A percentile compares a stretch with the other conserved stretches of the same genome.
Evolutionary conservation across 2,888 invertebrate species (phyloP).

Genomic region (Alentia gelatinosa): DNA sequence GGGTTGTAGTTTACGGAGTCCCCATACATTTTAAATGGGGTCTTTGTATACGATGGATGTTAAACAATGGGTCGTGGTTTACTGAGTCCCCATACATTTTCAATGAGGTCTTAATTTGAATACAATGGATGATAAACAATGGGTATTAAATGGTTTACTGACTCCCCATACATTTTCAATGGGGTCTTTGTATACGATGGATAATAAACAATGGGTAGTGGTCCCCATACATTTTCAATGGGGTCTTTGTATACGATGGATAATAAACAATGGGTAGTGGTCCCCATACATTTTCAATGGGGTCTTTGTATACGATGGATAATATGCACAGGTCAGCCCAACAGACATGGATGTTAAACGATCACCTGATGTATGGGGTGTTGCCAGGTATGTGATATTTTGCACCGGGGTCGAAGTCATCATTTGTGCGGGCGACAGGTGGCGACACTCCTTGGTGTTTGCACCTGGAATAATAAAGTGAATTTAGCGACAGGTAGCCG

Average conservation of each 20-base stretch:
- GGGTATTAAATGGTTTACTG: too few relatives aligned
- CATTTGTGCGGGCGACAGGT: constrained; percentile 82
- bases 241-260: neutral
- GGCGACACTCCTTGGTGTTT: constrained; percentile 77
- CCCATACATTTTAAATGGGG: too few relatives aligned
- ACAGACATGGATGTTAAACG: neutral
- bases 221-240: neutral
- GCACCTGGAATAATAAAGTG: constrained; percentile 69
- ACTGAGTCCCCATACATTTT: too few relatives aligned
- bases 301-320: neutral
- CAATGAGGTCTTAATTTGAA: too few relatives aligned
- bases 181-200: neutral
- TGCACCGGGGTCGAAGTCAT: constrained; percentile 94
- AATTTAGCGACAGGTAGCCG: neutral
- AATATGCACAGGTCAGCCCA: neutral
- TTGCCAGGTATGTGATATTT: constrained; percentile 96
- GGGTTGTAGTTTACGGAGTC: too few relatives aligned
- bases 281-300: neutral
- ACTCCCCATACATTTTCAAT: neutral
- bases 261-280: neutral
- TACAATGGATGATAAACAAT: too few relatives aligned
- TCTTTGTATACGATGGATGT: too few relatives aligned
- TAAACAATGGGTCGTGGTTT: too few relatives aligned
- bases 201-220: neutral
- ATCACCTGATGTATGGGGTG: constrained; percentile 89